Percentiles rank a stretch among this genome's conserved stretches.
These are phyloP conservation scores for Lasioglossum calceatum DNA, from an alignment of 2,888 invertebrate species.

Conservation along the genomic window DNA sequence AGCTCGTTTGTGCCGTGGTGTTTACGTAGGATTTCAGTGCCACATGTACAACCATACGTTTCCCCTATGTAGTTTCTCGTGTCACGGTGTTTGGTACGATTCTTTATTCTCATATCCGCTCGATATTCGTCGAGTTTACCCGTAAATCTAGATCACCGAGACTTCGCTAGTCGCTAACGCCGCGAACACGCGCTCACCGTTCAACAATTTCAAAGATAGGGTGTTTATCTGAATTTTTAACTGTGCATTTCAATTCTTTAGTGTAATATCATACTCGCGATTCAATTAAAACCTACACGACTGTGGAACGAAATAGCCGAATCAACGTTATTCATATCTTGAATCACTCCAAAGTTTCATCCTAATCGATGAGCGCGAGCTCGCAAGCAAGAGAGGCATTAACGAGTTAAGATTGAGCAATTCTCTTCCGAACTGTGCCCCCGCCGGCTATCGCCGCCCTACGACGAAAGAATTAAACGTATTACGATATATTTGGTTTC, in stretches of 20 bases:
- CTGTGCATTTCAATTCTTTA: not conserved
- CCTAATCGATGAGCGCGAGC: not conserved
- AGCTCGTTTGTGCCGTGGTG: constrained; percentile 2
- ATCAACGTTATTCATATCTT: not conserved
- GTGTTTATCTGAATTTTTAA: not conserved
- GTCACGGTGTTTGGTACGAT: constrained; percentile 6
- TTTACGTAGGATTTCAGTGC: constrained; percentile 15
- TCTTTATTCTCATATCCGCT: not conserved
- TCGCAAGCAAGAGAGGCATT: constrained; percentile 1
- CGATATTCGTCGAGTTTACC: constrained; percentile 14
- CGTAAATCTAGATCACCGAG: constrained; percentile 27
- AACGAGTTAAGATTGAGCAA: constrained; percentile 67
- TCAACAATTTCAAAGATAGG: not conserved
- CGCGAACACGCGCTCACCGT: not conserved
- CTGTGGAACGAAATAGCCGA: not conserved
- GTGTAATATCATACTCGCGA: not conserved
- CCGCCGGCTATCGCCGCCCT: constrained; percentile 37
- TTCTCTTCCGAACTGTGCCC: constrained; percentile 26
- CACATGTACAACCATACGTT: not conserved
- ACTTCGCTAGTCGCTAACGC: constrained; percentile 23
- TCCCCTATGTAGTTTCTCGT: not conserved
- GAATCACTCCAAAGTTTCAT: not conserved
- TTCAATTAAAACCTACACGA: not conserved
- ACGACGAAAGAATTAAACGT: constrained; percentile 38
- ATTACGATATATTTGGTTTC: constrained; percentile 79